phyloP scores from a whole-genome alignment of 2,888 invertebrate genomes.

The Hypercompe scribonia region DNA sequence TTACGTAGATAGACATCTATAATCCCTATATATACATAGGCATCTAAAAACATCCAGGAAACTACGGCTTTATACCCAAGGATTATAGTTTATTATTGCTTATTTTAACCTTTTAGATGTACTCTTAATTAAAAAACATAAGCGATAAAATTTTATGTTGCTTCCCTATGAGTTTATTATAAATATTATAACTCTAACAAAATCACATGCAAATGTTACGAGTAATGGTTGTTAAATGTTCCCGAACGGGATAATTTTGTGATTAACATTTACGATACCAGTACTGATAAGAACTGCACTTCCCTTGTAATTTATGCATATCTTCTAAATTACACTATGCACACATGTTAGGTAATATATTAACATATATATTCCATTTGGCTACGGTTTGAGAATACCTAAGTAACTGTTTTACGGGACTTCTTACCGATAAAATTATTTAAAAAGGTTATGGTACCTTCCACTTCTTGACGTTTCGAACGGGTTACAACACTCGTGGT shows the following conservation, averaged over 20 bases:
- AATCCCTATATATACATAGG: too few relatives aligned
- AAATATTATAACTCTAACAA: not conserved
- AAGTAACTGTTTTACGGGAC: too few relatives aligned
- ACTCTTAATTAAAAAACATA: not conserved
- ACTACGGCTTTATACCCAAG: not conserved
- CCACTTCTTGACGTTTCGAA: too few relatives aligned
- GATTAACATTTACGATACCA: constrained; percentile 25
- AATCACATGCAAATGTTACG: constrained; percentile 12
- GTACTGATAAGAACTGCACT: constrained; percentile 23
- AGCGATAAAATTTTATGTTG: not conserved
- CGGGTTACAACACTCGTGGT: too few relatives aligned
- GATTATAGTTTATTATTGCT: not conserved
- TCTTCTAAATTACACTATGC: too few relatives aligned
- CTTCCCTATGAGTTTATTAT: not conserved
- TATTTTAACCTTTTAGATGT: not conserved
- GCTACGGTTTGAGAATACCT: too few relatives aligned
- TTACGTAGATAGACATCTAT: too few relatives aligned
- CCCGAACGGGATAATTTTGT: constrained; percentile 17
- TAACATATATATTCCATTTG: too few relatives aligned
- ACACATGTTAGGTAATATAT: too few relatives aligned
- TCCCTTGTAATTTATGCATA: not conserved
- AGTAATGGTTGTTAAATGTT: constrained; percentile 17
- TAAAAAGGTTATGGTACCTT: too few relatives aligned
- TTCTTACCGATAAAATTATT: too few relatives aligned
- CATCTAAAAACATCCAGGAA: not conserved